These are phyloP conservation scores for Euplexia lucipara DNA, from an alignment of 2,888 invertebrate genomes.

Conservation along the genomic window DNA sequence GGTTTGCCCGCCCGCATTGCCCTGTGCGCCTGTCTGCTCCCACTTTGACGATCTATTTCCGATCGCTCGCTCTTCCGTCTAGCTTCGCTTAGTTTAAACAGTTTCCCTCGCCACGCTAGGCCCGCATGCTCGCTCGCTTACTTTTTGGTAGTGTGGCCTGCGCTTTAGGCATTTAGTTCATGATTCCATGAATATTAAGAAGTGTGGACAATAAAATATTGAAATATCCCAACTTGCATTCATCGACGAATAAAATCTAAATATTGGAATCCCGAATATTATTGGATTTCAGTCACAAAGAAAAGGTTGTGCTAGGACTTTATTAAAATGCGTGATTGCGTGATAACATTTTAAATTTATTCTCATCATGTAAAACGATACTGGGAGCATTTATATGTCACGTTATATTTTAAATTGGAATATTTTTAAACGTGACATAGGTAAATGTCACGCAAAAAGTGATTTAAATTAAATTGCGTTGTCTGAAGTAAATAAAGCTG, in stretches of 20 bases:
- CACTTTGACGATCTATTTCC: too few relatives aligned
- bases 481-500: not conserved
- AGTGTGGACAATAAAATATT: slow-evolving; percentile 22
- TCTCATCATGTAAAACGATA: slow-evolving; percentile 15
- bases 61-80: too few relatives aligned
- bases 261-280: not conserved
- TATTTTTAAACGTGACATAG: not conserved
- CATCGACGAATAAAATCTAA: slow-evolving; percentile 7
- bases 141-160: too few relatives aligned
- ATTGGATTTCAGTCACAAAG: slow-evolving; percentile 30
- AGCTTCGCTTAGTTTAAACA: too few relatives aligned
- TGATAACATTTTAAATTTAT: slow-evolving; percentile 23
- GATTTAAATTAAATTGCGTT: not conserved
- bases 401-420: slow-evolving; percentile 4
- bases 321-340: slow-evolving; percentile 16
- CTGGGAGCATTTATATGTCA: slow-evolving; percentile 8
- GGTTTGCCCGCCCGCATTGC: too few relatives aligned
- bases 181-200: slow-evolving; percentile 34
- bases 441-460: not conserved
- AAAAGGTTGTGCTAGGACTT: slow-evolving; percentile 1
- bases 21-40: too few relatives aligned
- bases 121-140: too few relatives aligned
- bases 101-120: too few relatives aligned
- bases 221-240: slow-evolving; percentile 20
- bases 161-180: slow-evolving; percentile 15